Conservation (phyloP, 1,140 invertebrate genomes). For the Asbolus verrucosus region DNA sequence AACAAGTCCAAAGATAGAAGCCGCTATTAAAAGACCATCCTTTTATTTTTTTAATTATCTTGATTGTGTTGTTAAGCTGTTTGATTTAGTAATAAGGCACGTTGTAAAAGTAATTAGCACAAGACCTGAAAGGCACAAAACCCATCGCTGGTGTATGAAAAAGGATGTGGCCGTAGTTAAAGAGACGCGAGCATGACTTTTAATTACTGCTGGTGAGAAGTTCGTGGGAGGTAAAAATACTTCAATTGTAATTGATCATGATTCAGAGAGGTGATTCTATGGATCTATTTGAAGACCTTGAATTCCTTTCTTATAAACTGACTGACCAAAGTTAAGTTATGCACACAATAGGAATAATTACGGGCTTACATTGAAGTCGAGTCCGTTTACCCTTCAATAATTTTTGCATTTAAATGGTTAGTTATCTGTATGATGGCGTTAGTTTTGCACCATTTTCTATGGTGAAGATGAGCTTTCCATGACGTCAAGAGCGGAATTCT, state of each 20-base stretch:
- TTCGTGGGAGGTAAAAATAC: slow-evolving; percentile 28
- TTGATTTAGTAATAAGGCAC: slow-evolving; percentile 1
- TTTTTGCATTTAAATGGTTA: too few species aligned
- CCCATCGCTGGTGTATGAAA: background rate
- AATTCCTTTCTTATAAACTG: slow-evolving; percentile 9
- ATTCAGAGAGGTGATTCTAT: slow-evolving; percentile 23
- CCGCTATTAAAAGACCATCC: background rate
- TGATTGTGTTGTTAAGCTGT: background rate
- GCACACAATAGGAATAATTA: slow-evolving; percentile 1
- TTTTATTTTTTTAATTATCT: slow-evolving; percentile 2
- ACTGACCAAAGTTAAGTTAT: background rate
- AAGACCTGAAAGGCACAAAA: slow-evolving; percentile 1
- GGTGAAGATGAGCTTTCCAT: too few species aligned
- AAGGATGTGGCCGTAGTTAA: background rate
- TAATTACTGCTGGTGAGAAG: slow-evolving; percentile 12
- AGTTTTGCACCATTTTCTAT: too few species aligned
- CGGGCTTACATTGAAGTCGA: background rate
- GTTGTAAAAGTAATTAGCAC: slow-evolving; percentile 8
- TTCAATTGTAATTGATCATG: slow-evolving; percentile 30
- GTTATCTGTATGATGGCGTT: too few species aligned
- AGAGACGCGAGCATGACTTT: slow-evolving; percentile 4
- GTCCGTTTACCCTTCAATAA: slow-evolving; percentile 23
- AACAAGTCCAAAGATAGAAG: too few species aligned
- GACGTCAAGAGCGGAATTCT: too few species aligned
- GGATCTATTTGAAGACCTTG: slow-evolving; percentile 27